Base-by-base conservation (phyloP, 2,113 vertebrate species). In the Pelobates fuscus region DNA sequence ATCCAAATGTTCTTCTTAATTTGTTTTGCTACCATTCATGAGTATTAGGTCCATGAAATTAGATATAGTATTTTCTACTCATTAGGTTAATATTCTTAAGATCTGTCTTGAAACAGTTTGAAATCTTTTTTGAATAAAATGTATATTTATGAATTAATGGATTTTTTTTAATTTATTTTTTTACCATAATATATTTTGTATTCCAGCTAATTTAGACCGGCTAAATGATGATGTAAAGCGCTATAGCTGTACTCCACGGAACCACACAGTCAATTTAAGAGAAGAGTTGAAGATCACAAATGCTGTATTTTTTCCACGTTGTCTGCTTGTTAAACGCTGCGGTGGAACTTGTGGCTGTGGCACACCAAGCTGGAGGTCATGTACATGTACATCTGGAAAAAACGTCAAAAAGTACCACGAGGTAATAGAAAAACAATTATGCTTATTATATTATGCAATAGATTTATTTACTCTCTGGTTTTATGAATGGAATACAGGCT, bases 171-270 rank as follows among this genome's bases (percentile, higher is more conserved):
- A n/a, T n/a, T n/a, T n/a, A n/a, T n/a, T 32, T 32, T 32, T 10
- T 32, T 4, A 10, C 30, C 1, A 3, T 57, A 2, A 21, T 12
- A 78, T 8, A 25, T 2, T 86, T 80, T 86, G 67, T 80, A 70
- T 78, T 86, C 32, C 83, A 99, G 97, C 96, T 63, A 94, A 99
- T 85, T 89, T 99, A 84, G 94, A 99, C 86, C 92, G 94, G 61
- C 86, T 98, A 80, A 88, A 95, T 2, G 95, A 98, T 2, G 97
- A 99, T 0, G 96, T 95, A 74, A 97, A 92, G 81, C 92, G 92
- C n/a, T 99, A 96, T 85, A 99, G 97, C 66, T 99, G 96, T 73
- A 98, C 97, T 2, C 97, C 97, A 0, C 91, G 96, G 24, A 99
- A 99, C 84, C 95, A 93, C 80, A 97, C 97, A 0, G 93, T 98